Evolutionary conservation across 2,888 invertebrate genomes (phyloP).

Genomic region (Anthophora plumipes): DNA sequence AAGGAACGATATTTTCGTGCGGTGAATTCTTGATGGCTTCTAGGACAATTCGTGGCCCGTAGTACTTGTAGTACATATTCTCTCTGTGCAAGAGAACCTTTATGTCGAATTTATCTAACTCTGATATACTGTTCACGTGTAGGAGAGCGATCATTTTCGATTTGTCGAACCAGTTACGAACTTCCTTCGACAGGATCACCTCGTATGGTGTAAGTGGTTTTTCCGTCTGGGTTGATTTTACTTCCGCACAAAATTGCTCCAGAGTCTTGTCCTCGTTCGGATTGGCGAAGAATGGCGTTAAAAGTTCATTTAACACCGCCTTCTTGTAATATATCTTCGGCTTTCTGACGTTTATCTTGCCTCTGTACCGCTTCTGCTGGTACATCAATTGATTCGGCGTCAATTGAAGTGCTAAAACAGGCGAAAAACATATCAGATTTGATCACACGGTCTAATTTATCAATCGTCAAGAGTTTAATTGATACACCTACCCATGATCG

Average conservation of each 20-base stretch:
- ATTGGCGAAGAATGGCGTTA: conserved; percentile 87
- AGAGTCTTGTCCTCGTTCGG: conserved; percentile 77
- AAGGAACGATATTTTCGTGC: conserved; percentile 88
- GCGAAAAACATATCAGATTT: conserved; percentile 28
- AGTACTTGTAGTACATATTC: conserved; percentile 89
- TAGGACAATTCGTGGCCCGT: conserved; percentile 88
- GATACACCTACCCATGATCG: conserved; percentile 49
- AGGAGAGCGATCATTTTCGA: conserved; percentile 90
- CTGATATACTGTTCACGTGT: conserved; percentile 90
- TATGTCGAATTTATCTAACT: conserved; percentile 88
- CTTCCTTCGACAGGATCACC: conserved; percentile 90
- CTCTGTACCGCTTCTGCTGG: conserved; percentile 88
- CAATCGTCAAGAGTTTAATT: not conserved
- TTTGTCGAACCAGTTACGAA: conserved; percentile 89
- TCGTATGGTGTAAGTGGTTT: conserved; percentile 88
- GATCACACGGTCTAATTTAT: not conserved
- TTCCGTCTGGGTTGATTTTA: conserved; percentile 77
- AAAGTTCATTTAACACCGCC: conserved; percentile 88
- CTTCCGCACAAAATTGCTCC: conserved; percentile 85
- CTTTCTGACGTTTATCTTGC: conserved; percentile 92
- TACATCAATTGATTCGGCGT: conserved; percentile 75
- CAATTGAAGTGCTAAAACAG: conserved; percentile 78
- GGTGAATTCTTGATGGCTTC: conserved; percentile 89
- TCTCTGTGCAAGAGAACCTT: conserved; percentile 88
- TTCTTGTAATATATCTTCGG: conserved; percentile 90